phyloP scores from a whole-genome alignment of 1,140 invertebrate species.

The Cotesia typhae region DNA sequence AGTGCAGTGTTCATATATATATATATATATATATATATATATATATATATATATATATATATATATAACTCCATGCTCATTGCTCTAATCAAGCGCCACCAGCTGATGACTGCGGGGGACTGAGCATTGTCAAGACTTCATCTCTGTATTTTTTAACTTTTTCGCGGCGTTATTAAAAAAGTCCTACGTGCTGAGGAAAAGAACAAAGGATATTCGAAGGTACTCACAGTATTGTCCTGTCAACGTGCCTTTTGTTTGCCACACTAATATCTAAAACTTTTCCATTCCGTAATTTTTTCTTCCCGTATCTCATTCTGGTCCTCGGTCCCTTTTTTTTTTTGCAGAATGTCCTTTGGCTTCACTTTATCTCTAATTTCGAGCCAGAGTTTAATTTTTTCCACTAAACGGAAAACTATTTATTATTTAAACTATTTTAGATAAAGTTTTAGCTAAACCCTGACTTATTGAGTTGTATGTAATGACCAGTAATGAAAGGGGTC shows the following conservation, averaged over 20 bases:
- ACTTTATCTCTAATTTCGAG: too few species aligned
- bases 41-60: background rate
- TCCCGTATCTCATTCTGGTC: too few species aligned
- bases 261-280: slow-evolving; percentile 7
- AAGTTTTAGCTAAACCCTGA: too few species aligned
- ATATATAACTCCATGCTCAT: background rate
- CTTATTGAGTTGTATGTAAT: too few species aligned
- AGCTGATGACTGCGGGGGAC: slow-evolving; percentile 24
- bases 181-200: slow-evolving; percentile 18
- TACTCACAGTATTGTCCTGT: slow-evolving; percentile 22
- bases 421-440: too few species aligned
- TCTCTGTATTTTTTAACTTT: slow-evolving; percentile 17
- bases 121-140: slow-evolving; percentile 25
- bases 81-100: slow-evolving; percentile 30
- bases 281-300: slow-evolving; percentile 4
- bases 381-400: too few species aligned
- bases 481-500: too few species aligned
- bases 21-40: background rate
- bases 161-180: slow-evolving; percentile 27
- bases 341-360: too few species aligned
- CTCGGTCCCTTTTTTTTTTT: too few species aligned
- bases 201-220: slow-evolving; percentile 31
- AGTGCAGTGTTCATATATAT: background rate
- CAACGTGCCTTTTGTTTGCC: slow-evolving; percentile 23
- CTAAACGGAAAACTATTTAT: too few species aligned